Conservation (phyloP, 2,797 vertebrate genomes). For the Lateolabrax maculatus region DNA sequence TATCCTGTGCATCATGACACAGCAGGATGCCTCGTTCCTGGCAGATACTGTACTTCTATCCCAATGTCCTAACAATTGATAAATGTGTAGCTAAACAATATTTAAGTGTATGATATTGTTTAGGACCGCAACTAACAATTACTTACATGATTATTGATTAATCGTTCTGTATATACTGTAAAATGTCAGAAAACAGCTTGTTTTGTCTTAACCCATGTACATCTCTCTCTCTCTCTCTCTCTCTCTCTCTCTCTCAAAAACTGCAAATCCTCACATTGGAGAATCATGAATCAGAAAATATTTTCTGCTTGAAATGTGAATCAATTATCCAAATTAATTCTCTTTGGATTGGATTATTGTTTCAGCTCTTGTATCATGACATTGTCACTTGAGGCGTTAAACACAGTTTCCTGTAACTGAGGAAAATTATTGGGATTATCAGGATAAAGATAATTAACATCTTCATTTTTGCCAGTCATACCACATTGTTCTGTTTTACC, state of each 20-base stretch:
- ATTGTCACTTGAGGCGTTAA: too few relatives aligned
- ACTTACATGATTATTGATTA: neutral
- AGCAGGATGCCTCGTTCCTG: neutral
- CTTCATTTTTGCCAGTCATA: neutral
- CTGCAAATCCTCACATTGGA: neutral
- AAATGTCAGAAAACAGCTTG: neutral
- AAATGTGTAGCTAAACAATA: neutral
- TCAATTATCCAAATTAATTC: neutral
- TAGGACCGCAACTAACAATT: neutral
- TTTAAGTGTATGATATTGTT: neutral
- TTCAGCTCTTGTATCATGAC: neutral
- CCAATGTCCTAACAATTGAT: neutral
- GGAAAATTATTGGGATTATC: neutral
- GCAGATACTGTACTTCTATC: neutral
- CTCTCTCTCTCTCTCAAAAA: too few relatives aligned
- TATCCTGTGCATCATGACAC: neutral
- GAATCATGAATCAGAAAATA: neutral
- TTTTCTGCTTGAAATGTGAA: neutral
- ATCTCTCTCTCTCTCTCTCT: too few relatives aligned
- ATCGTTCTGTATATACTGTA: neutral
- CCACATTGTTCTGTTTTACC: neutral
- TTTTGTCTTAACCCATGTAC: too few relatives aligned
- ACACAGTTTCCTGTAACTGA: neutral
- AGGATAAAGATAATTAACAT: neutral
- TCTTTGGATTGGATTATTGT: neutral